These are phyloP conservation scores for Aphelenchoides besseyi DNA, from an alignment of 1,140 invertebrate species.

Conservation along the genomic window DNA sequence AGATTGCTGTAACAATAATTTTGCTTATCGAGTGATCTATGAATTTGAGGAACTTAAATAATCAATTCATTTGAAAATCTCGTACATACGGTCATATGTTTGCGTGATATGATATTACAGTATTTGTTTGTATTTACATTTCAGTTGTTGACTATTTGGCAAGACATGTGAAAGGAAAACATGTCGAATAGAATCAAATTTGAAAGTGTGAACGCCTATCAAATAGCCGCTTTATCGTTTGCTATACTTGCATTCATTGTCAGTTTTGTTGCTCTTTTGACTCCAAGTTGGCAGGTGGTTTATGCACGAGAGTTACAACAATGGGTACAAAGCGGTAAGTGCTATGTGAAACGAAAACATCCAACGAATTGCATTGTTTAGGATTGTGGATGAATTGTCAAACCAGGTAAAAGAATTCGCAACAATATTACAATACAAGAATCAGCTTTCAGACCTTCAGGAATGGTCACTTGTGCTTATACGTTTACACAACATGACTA, in stretches of 20 bases:
- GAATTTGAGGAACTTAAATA: too few species aligned
- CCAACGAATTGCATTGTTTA: too few species aligned
- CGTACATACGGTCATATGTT: too few species aligned
- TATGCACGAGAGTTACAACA: conserved; percentile 50
- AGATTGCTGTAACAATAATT: too few species aligned
- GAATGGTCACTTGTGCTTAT: conserved; percentile 53
- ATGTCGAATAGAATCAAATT: too few species aligned
- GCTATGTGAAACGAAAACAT: too few species aligned
- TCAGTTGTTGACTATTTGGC: too few species aligned
- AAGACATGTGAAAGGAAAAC: too few species aligned
- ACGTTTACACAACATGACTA: conserved; percentile 44
- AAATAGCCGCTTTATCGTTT: conserved; percentile 37
- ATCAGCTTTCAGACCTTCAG: conserved; percentile 27
- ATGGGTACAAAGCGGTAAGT: conserved; percentile 51
- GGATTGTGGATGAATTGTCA: conserved; percentile 51
- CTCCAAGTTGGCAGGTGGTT: conserved; percentile 44
- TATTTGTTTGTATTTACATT: too few species aligned
- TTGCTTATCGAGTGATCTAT: too few species aligned
- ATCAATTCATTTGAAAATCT: too few species aligned
- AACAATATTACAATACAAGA: conserved; percentile 14
- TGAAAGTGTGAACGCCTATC: conserved; percentile 20
- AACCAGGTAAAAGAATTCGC: conserved; percentile 24
- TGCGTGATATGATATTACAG: too few species aligned
- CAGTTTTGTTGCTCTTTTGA: conserved; percentile 43
- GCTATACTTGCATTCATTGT: conserved; percentile 33